Evolutionary conservation across 2,888 invertebrate genomes (phyloP), one percentile per base, ranked within the genome.

Genomic region (Oscheius myriophilus): DNA sequence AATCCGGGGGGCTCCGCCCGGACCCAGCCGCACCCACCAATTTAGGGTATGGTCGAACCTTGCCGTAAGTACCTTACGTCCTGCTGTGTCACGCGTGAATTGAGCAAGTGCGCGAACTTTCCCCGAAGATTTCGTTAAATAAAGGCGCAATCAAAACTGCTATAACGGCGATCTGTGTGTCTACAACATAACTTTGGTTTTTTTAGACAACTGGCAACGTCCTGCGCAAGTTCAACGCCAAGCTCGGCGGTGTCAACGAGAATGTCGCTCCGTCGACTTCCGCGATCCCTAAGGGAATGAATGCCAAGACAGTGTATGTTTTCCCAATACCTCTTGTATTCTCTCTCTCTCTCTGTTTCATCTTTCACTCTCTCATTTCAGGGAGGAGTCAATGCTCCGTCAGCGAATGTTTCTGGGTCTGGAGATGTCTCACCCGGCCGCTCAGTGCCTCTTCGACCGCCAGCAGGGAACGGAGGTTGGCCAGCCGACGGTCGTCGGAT

Each of bases 401-500:
- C 43, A 67, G 16, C 54, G 54, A 1, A 68, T 72, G 66, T 73
- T 73, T 49, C 62, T 78, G 21, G 78, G 75, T 14, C 67, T 78
- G 45, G 76, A 74, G 25, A 53, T 78, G 4, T 72, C 78, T 0
- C 78, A 76, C 23, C 70, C 71, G 21, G 69, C 66, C 6, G 58
- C 75, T 1, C 73, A 71, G n/a, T 64, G 64, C 33, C 52, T 71
- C 0, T 71, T 61, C 23, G 76, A 78, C 23, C 67, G 71, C 7
- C 54, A 69, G n/a, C 43, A 42, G 12, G 54, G 57, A 6, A 49
- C 53, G 43, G 64, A 64, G 33, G 67, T 68, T 25, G 68, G 69
- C 18, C 70, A 73, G 16, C 76, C 76, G 23, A 76, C 78, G 21
- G 67, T 75, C n/a, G 76, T 78, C 23, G 78, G 76, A n/a, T 69